Conservation (phyloP, 1,140 invertebrate species). For the Leptopilina clavipes region DNA sequence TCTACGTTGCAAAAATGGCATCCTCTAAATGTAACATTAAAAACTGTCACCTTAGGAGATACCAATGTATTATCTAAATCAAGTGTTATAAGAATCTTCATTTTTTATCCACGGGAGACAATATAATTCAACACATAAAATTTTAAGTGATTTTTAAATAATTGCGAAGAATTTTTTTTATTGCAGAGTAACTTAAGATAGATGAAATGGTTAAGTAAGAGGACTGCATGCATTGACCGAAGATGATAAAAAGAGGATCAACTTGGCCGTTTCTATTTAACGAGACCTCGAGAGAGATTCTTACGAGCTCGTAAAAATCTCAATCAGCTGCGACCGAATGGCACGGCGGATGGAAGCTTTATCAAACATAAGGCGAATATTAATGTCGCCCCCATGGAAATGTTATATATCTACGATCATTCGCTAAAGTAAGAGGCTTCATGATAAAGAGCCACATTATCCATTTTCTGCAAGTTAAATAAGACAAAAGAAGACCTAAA, state of each 20-base stretch:
- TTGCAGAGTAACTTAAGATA: neutral
- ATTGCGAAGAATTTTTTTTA: neutral
- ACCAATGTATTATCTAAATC: too few relatives aligned
- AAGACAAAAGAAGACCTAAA: neutral
- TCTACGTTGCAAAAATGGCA: too few relatives aligned
- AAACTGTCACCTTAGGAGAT: too few relatives aligned
- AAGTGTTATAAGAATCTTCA: too few relatives aligned
- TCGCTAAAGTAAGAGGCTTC: neutral
- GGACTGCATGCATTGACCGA: neutral
- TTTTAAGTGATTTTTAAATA: too few relatives aligned
- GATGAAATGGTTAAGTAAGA: neutral
- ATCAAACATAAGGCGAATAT: slow-evolving; percentile 32
- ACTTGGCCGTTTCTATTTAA: slow-evolving; percentile 30
- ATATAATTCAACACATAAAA: too few relatives aligned
- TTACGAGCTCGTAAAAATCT: slow-evolving; percentile 24
- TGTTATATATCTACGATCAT: neutral
- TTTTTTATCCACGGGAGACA: too few relatives aligned
- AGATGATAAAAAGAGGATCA: slow-evolving; percentile 24
- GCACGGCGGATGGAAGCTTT: slow-evolving; percentile 8
- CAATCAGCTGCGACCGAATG: slow-evolving; percentile 11
- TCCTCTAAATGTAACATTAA: too few relatives aligned
- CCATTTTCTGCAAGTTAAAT: slow-evolving; percentile 5
- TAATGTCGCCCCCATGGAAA: slow-evolving; percentile 2
- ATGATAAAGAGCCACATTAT: slow-evolving; percentile 15
- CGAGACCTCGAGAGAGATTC: slow-evolving; percentile 12